These are phyloP conservation scores for Spheniscus humboldti DNA, from an alignment of 2,797 vertebrate species.

Conservation along the genomic window DNA sequence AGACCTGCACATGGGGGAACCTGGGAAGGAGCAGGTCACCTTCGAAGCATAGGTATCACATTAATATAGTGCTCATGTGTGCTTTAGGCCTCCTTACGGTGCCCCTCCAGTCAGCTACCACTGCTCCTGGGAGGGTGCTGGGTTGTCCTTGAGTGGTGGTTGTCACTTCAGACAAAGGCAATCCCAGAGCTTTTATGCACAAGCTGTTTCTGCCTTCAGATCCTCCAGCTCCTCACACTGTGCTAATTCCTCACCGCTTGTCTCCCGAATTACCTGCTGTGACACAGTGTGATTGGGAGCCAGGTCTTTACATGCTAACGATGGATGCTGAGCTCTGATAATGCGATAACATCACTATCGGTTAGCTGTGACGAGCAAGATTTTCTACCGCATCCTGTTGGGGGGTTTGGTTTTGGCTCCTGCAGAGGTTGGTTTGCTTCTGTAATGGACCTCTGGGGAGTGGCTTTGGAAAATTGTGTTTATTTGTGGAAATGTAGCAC, in stretches of 20 bases:
- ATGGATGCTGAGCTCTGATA: neutral
- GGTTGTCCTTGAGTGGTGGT: neutral
- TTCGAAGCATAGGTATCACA: neutral
- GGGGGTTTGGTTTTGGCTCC: neutral
- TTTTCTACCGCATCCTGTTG: neutral
- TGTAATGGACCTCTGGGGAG: neutral
- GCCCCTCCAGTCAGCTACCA: neutral
- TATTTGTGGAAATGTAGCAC: neutral
- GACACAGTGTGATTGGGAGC: neutral
- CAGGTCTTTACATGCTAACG: neutral
- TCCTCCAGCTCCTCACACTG: neutral
- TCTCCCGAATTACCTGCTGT: fast-evolving
- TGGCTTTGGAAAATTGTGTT: neutral
- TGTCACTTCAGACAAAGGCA: neutral
- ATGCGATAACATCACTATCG: fast-evolving
- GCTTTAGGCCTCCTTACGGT: neutral
- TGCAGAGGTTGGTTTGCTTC: neutral
- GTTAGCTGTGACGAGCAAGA: neutral
- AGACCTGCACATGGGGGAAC: fast-evolving
- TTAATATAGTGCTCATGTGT: neutral
- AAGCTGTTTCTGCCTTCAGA: neutral
- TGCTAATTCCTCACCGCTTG: neutral
- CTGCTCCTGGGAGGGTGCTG: neutral
- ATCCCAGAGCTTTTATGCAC: neutral
- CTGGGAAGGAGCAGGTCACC: neutral